These are phyloP conservation scores for Epinotia bilunana DNA, from an alignment of 2,888 invertebrate species.

Conservation along the genomic window DNA sequence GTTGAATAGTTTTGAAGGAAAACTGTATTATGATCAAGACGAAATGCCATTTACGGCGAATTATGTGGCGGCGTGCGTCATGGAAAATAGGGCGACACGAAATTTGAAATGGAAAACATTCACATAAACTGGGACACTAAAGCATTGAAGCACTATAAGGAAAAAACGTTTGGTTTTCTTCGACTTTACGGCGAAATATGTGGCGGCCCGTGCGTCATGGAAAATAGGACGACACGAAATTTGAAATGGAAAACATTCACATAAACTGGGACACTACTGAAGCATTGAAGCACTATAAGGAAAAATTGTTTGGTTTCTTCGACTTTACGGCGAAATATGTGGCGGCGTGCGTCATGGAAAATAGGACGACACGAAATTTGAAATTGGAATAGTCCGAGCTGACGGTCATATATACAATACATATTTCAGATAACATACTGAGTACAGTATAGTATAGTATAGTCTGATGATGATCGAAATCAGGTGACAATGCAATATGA, in stretches of 20 bases:
- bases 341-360: neutral
- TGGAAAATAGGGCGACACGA: no score
- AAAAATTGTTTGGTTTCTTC: neutral
- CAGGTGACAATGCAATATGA: no score
- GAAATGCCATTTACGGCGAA: no score
- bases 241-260: constrained; percentile 14
- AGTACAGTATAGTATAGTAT: neutral
- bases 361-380: constrained; percentile 14
- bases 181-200: neutral
- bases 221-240: constrained; percentile 13
- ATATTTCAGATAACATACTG: neutral
- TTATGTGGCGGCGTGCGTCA: no score
- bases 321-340: neutral
- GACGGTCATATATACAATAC: neutral
- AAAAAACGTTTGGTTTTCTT: neutral
- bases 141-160: constrained; percentile 16
- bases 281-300: constrained; percentile 16
- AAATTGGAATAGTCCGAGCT: no score
- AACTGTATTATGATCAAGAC: no score
- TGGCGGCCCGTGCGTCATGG: neutral
- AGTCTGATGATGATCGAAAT: no score
- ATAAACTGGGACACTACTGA: constrained; percentile 11
- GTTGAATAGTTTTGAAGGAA: no score
- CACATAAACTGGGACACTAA: constrained; percentile 7
- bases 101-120: no score